These are phyloP conservation scores for Trematocara zebra DNA, from an alignment of 2,113 vertebrate species.

Conservation along the genomic window DNA sequence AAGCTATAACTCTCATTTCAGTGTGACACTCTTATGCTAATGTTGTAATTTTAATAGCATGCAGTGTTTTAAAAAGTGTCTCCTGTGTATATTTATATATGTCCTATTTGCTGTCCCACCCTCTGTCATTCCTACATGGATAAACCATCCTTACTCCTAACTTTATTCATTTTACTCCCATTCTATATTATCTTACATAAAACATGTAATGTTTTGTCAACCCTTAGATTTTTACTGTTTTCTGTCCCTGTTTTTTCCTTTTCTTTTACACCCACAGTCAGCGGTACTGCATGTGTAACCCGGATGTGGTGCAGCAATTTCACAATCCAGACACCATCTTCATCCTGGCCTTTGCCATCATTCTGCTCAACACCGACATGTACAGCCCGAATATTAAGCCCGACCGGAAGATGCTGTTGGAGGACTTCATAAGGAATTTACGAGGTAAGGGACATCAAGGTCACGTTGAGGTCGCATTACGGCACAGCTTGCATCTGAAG, in stretches of 20 bases:
- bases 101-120: background rate
- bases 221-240: background rate
- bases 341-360: slow-evolving; percentile 97
- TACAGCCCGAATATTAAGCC: slow-evolving; percentile 99
- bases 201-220: background rate
- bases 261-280: slow-evolving; percentile 74
- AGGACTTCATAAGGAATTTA: slow-evolving; percentile 97
- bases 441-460: slow-evolving; percentile 77
- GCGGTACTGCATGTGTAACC: slow-evolving; percentile 99
- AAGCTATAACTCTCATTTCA: slow-evolving; percentile 31
- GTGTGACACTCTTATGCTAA: background rate
- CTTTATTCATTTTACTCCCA: background rate
- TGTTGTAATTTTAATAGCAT: background rate
- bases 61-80: background rate
- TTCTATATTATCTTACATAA: background rate
- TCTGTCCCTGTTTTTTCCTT: background rate
- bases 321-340: slow-evolving; percentile 99
- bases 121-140: background rate
- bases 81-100: background rate
- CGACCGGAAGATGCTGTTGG: slow-evolving; percentile 97
- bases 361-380: slow-evolving; percentile 99
- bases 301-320: slow-evolving; percentile 96
- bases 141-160: background rate
- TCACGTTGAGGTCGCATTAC: background rate
- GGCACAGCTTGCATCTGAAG: background rate